These are phyloP conservation scores for Lasius fuliginosus DNA, from an alignment of 2,888 invertebrate genomes.

Conservation along the genomic window DNA sequence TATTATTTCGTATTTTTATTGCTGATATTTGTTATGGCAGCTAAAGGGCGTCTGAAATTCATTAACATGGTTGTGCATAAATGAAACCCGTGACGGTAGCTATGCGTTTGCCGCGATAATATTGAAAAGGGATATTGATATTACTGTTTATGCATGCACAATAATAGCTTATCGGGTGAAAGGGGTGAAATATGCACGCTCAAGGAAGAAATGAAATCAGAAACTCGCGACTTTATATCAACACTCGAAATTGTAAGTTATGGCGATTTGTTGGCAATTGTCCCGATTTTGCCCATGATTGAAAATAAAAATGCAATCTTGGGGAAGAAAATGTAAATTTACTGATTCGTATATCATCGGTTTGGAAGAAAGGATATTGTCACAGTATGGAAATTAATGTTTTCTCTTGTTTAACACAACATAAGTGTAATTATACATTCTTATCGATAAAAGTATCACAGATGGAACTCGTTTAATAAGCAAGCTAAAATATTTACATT, in stretches of 20 bases:
- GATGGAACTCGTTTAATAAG: not conserved
- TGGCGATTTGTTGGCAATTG: conserved; percentile 24
- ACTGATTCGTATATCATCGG: conserved; percentile 10
- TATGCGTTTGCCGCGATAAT: not conserved
- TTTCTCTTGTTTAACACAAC: not conserved
- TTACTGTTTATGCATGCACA: conserved; percentile 36
- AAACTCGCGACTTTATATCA: conserved; percentile 11
- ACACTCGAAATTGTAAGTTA: conserved; percentile 38
- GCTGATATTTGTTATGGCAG: not conserved
- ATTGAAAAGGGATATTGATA: not conserved
- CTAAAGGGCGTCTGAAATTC: not conserved
- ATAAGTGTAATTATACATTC: not conserved
- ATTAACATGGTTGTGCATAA: not conserved
- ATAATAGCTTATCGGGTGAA: conserved; percentile 8
- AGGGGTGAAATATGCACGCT: conserved; percentile 23
- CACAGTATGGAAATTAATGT: conserved; percentile 2
- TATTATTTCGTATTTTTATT: conserved; percentile 10
- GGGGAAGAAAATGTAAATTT: conserved; percentile 38
- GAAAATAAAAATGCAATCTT: conserved; percentile 47
- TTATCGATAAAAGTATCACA: not conserved
- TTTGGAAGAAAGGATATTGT: conserved; percentile 3
- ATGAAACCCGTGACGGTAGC: conserved; percentile 1
- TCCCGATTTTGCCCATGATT: conserved; percentile 38
- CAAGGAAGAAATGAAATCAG: not conserved
- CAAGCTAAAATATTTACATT: not conserved